A percentile compares a stretch with the other conserved stretches of the same genome.
Evolutionary conservation across 2,797 vertebrate species (phyloP).

Genomic region (Meriones psammophilus): DNA sequence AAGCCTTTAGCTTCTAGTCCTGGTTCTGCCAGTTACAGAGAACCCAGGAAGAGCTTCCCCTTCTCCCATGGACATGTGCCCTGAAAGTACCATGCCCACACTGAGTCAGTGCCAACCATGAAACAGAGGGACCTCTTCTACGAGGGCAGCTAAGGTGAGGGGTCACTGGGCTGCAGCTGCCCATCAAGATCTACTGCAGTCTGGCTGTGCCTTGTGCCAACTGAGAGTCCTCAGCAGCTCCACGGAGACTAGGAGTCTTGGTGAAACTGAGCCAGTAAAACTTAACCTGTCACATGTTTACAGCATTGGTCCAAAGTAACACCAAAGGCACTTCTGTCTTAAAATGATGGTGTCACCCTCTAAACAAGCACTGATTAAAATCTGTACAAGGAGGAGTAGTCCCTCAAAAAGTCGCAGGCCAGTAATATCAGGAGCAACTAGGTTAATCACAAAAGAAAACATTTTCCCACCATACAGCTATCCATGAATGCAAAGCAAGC

Average conservation of each 20-base stretch:
- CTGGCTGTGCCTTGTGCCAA: background rate
- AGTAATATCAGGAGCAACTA: background rate
- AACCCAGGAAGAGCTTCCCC: background rate
- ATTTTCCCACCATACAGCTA: background rate
- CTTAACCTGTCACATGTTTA: background rate
- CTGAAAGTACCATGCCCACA: accelerated
- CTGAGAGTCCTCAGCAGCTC: background rate
- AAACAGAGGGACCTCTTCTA: background rate
- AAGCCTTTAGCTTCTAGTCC: background rate
- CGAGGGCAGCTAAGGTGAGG: background rate
- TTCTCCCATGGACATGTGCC: background rate
- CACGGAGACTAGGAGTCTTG: background rate
- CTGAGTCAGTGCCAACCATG: background rate
- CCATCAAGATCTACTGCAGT: background rate
- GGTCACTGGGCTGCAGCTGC: background rate
- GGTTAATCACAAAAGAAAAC: background rate
- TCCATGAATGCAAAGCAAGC: background rate
- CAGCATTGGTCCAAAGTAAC: background rate
- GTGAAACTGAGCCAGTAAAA: background rate
- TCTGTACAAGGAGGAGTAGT: background rate
- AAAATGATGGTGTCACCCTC: constrained; percentile 18
- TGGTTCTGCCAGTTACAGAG: background rate
- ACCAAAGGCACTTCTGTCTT: background rate
- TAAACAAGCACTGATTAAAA: constrained; percentile 16
- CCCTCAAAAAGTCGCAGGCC: background rate